These are phyloP conservation scores for Drosophila pandora DNA, from an alignment of 1,140 invertebrate genomes.

Conservation along the genomic window DNA sequence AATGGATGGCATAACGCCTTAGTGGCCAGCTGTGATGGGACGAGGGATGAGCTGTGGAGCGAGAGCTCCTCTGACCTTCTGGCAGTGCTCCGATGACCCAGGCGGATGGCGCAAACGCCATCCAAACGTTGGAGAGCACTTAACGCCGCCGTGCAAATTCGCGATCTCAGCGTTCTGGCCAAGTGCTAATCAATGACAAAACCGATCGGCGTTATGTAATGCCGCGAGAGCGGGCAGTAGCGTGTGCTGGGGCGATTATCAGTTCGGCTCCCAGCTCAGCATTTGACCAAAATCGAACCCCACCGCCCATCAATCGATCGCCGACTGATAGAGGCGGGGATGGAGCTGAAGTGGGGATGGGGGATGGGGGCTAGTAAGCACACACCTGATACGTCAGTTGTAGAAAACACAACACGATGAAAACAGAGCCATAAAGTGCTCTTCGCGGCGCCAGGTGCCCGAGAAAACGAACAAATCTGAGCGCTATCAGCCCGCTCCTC, in stretches of 20 bases:
- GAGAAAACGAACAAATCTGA: conserved; percentile 48
- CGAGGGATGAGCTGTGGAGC: too few relatives aligned
- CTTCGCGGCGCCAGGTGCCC: conserved; percentile 26
- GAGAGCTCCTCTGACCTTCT: background rate
- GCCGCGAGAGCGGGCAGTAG: background rate
- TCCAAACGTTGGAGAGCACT: background rate
- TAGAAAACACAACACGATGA: background rate
- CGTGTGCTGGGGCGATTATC: conserved; percentile 12
- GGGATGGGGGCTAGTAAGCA: conserved; percentile 4
- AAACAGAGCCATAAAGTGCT: conserved; percentile 5
- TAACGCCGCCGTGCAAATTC: conserved; percentile 40
- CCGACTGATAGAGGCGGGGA: conserved; percentile 20
- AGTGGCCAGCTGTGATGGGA: background rate
- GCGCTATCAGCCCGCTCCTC: conserved; percentile 26
- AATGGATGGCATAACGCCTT: conserved; percentile 17
- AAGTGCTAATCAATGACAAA: conserved; percentile 75
- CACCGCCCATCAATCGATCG: conserved; percentile 18
- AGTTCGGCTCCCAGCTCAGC: conserved; percentile 27
- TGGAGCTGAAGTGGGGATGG: background rate
- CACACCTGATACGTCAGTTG: conserved; percentile 45
- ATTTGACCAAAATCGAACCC: conserved; percentile 25
- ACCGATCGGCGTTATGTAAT: conserved; percentile 51
- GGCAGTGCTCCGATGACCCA: background rate
- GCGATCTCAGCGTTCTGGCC: conserved; percentile 19
- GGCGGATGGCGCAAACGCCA: conserved; percentile 6